Evolutionary conservation across 2,797 vertebrate genomes (phyloP).

Genomic region (Antrozous pallidus): DNA sequence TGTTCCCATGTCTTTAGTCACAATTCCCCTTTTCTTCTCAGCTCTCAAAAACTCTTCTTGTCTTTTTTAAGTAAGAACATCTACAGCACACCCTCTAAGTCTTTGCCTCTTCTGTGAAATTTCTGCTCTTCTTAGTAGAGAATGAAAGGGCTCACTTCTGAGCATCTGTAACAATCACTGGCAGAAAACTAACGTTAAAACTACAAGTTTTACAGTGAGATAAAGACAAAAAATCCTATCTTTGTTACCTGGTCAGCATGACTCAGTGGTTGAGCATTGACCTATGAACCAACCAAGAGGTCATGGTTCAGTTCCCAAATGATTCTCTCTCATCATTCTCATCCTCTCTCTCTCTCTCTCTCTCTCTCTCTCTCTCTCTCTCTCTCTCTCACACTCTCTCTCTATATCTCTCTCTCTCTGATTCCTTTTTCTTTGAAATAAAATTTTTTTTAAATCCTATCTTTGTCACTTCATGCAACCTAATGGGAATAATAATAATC

Average conservation of each 20-base stretch:
- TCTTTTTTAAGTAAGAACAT: not conserved
- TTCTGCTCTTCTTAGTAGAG: not conserved
- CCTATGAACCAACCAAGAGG: too few relatives aligned
- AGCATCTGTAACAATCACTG: not conserved
- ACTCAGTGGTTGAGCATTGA: too few relatives aligned
- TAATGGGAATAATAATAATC: not conserved
- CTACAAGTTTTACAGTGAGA: not conserved
- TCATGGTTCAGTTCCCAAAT: too few relatives aligned
- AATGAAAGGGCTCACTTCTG: not conserved
- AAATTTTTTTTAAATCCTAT: not conserved
- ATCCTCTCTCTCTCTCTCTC: too few relatives aligned
- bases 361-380: too few relatives aligned
- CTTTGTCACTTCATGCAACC: not conserved
- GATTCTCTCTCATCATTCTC: too few relatives aligned
- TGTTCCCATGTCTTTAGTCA: not conserved
- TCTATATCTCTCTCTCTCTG: too few relatives aligned
- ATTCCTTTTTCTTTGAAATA: too few relatives aligned
- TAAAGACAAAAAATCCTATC: not conserved
- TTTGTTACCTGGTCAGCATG: not conserved
- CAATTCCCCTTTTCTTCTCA: not conserved
- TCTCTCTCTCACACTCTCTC: too few relatives aligned
- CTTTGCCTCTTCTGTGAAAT: not conserved
- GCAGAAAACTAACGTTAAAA: not conserved
- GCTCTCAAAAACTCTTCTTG: not conserved
- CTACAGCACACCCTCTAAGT: not conserved